These are phyloP conservation scores for Polypedilum vanderplanki DNA, from an alignment of 1,140 invertebrate genomes.

Conservation along the genomic window DNA sequence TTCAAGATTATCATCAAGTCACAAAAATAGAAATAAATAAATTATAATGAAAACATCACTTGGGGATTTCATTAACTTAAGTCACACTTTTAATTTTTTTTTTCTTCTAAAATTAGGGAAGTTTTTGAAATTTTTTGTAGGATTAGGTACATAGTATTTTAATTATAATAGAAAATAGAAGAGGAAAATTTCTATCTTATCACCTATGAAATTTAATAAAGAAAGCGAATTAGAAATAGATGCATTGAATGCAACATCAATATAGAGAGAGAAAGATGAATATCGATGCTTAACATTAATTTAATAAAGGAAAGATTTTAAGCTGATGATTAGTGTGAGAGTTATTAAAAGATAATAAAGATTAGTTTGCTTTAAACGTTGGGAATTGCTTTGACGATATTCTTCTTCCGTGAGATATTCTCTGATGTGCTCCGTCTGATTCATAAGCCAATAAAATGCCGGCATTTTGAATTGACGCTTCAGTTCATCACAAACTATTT, in stretches of 20 bases:
- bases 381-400: constrained; percentile 33
- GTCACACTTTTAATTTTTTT: background rate
- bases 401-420: constrained; percentile 45
- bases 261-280: too few relatives aligned
- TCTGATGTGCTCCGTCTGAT: constrained; percentile 62
- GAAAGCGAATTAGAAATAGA: too few relatives aligned
- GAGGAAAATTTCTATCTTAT: too few relatives aligned
- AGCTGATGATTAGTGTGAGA: background rate
- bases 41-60: constrained; percentile 22
- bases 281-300: too few relatives aligned
- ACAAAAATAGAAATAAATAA: constrained; percentile 29
- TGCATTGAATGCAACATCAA: too few relatives aligned
- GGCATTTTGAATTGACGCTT: constrained; percentile 57
- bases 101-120: background rate
- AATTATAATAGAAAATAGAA: too few relatives aligned
- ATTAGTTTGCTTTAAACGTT: background rate
- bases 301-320: constrained; percentile 16
- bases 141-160: too few relatives aligned
- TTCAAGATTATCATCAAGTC: background rate
- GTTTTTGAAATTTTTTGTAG: too few relatives aligned
- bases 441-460: constrained; percentile 73
- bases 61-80: constrained; percentile 19
- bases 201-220: too few relatives aligned
- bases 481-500: constrained; percentile 62
- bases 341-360: constrained; percentile 22